Percentiles rank a stretch among this genome's conserved stretches.
Evolutionary conservation across 2,113 vertebrate genomes (phyloP).

Genomic region (Furnarius figulus): DNA sequence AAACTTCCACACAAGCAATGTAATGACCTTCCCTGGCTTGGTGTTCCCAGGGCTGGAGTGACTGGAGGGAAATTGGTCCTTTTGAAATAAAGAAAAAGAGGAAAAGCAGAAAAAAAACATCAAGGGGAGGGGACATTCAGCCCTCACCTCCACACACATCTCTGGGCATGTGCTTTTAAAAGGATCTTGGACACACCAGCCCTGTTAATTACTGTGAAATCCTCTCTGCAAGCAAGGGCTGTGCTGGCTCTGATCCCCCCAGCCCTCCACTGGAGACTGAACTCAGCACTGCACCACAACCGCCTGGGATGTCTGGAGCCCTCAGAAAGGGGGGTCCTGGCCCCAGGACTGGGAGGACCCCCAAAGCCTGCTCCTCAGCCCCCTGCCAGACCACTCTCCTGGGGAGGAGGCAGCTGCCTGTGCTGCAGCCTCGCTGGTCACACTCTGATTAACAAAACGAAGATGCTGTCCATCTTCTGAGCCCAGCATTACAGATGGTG

Average conservation of each 20-base stretch:
- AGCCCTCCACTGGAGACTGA: background rate
- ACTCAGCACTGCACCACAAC: background rate
- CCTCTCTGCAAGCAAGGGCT: background rate
- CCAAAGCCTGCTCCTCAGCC: fast-evolving
- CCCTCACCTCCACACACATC: background rate
- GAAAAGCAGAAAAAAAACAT: background rate
- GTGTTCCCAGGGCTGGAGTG: background rate
- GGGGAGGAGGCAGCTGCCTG: background rate
- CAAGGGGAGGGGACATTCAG: background rate
- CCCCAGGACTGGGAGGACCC: background rate
- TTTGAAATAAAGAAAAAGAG: background rate
- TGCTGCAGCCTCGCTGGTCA: background rate
- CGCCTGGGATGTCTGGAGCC: background rate
- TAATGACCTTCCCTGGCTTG: background rate
- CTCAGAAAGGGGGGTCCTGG: background rate
- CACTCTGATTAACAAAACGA: fast-evolving
- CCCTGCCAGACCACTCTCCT: fast-evolving
- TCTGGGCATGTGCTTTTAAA: background rate
- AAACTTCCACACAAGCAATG: background rate
- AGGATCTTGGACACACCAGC: background rate
- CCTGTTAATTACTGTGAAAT: background rate
- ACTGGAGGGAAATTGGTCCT: background rate
- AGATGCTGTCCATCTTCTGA: fast-evolving
- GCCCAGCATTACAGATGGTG: background rate
- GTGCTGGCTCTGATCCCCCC: background rate